These are phyloP conservation scores for Drosophila truncata DNA, from an alignment of 1,140 invertebrate genomes.

Conservation along the genomic window DNA sequence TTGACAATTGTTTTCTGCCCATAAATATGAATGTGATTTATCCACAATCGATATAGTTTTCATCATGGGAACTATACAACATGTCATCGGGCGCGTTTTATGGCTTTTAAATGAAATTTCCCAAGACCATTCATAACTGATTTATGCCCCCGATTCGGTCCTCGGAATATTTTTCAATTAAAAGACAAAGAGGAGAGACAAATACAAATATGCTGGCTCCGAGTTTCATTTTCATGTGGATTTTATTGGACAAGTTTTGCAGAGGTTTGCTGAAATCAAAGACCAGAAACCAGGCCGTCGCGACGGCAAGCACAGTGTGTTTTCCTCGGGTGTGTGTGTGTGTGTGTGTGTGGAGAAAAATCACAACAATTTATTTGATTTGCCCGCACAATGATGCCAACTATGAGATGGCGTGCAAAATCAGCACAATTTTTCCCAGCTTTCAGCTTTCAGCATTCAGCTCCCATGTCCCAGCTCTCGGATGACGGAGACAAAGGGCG, in stretches of 20 bases:
- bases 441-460: constrained; percentile 30
- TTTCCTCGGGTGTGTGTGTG: too few species aligned
- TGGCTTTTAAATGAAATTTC: constrained; percentile 36
- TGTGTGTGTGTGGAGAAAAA: constrained; percentile 46
- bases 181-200: constrained; percentile 24
- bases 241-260: constrained; percentile 65
- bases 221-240: constrained; percentile 61
- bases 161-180: constrained; percentile 52
- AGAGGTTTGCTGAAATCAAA: constrained; percentile 70
- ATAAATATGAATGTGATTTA: constrained; percentile 10
- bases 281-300: constrained; percentile 53
- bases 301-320: constrained; percentile 14
- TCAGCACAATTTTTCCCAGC: constrained; percentile 71
- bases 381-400: constrained; percentile 81
- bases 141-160: constrained; percentile 28
- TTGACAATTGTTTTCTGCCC: constrained; percentile 5
- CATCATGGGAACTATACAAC: constrained; percentile 1
- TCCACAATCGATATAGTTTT: constrained; percentile 22
- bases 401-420: constrained; percentile 73
- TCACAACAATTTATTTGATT: constrained; percentile 81
- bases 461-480: constrained; percentile 7
- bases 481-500: constrained; percentile 68
- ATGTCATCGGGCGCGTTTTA: constrained; percentile 20
- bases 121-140: constrained; percentile 27
- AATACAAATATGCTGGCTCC: constrained; percentile 50